These are phyloP conservation scores for Rhombomys opimus DNA, from an alignment of 2,113 vertebrate species.

Conservation along the genomic window DNA sequence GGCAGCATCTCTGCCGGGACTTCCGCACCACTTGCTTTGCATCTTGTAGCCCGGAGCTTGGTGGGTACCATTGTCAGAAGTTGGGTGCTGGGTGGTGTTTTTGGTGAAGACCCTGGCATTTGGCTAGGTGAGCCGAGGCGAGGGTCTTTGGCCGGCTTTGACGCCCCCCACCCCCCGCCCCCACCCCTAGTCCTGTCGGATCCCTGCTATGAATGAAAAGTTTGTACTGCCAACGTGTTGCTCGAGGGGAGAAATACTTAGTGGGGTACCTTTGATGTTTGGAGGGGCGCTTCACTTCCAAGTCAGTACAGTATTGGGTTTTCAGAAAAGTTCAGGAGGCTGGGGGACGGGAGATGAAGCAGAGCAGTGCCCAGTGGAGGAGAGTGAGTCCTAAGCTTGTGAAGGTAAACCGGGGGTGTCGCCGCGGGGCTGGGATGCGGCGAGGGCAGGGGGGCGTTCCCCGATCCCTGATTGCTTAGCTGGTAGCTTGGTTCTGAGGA, in stretches of 20 bases:
- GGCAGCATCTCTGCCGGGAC: slow-evolving; percentile 28
- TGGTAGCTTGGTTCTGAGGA: not conserved
- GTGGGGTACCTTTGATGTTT: slow-evolving; percentile 47
- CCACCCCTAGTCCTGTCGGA: not conserved
- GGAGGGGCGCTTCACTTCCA: slow-evolving; percentile 28
- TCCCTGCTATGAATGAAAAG: slow-evolving; percentile 76
- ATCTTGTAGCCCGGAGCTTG: not conserved
- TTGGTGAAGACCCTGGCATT: not conserved
- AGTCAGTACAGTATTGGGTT: not conserved
- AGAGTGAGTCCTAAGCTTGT: slow-evolving; percentile 19
- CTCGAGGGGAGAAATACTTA: slow-evolving; percentile 54
- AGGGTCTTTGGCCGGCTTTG: not conserved
- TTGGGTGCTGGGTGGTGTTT: slow-evolving; percentile 45
- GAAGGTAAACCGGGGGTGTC: slow-evolving; percentile 39
- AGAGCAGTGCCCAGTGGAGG: slow-evolving; percentile 44
- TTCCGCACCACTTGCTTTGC: not conserved
- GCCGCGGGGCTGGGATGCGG: not conserved
- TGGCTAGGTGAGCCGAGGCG: not conserved
- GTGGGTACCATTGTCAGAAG: slow-evolving; percentile 61
- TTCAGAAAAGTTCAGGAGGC: slow-evolving; percentile 68
- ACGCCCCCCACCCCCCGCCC: accelerated
- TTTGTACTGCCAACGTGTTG: slow-evolving; percentile 80
- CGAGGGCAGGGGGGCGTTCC: slow-evolving; percentile 66
- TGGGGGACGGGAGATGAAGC: slow-evolving; percentile 33
- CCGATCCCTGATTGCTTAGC: not conserved